These are phyloP conservation scores for Apocheima hispidaria DNA, from an alignment of 2,888 invertebrate genomes.

Conservation along the genomic window DNA sequence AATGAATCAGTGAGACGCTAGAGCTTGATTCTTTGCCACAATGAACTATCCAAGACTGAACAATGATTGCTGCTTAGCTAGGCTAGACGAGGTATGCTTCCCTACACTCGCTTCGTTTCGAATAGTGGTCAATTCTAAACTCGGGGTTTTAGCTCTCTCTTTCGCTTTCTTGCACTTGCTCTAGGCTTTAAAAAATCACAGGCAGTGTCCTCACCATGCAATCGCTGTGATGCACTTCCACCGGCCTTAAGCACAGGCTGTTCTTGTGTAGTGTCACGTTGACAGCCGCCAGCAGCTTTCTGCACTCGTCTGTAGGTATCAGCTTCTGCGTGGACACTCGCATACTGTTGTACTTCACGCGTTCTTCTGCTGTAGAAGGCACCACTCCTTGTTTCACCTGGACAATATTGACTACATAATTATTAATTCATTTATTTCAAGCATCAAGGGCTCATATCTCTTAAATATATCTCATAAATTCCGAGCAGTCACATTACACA, in stretches of 20 bases:
- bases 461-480: too few relatives aligned
- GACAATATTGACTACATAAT: conserved; percentile 5
- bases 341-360: conserved; percentile 65
- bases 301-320: conserved; percentile 60
- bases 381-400: conserved; percentile 64
- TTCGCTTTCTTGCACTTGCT: neutral
- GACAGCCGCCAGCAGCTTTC: conserved; percentile 42
- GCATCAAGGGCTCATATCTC: too few relatives aligned
- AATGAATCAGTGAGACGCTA: too few relatives aligned
- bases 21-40: too few relatives aligned
- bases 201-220: conserved; percentile 71
- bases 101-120: too few relatives aligned
- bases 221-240: conserved; percentile 62
- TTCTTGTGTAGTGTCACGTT: conserved; percentile 55
- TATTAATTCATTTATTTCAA: too few relatives aligned
- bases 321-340: conserved; percentile 69
- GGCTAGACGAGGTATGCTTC: too few relatives aligned
- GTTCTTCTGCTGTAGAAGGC: conserved; percentile 64
- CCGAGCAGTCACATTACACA: too few relatives aligned
- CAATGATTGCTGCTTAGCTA: too few relatives aligned
- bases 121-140: too few relatives aligned
- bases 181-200: conserved; percentile 14
- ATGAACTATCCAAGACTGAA: too few relatives aligned
- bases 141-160: too few relatives aligned
- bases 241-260: conserved; percentile 66